Percentiles rank a stretch among this genome's conserved stretches.
These are phyloP conservation scores for Prunella strophiata DNA, from an alignment of 2,797 vertebrate genomes.

Conservation along the genomic window DNA sequence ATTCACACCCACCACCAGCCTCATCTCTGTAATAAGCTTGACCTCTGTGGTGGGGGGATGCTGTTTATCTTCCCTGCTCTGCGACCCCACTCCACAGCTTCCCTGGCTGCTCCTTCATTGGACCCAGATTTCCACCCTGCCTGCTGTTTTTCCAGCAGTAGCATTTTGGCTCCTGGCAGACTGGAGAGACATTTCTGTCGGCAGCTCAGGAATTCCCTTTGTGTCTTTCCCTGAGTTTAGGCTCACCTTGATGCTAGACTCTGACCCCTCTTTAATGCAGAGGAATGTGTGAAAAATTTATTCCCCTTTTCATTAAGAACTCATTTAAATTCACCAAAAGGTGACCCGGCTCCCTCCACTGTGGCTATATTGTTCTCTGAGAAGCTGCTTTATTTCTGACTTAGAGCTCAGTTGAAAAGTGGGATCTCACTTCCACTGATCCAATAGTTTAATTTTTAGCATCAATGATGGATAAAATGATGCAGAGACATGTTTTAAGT, in stretches of 20 bases:
- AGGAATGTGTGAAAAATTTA: conserved; percentile 74
- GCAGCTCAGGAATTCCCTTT: conserved; percentile 68
- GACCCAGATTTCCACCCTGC: conserved; percentile 55
- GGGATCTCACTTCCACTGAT: not conserved
- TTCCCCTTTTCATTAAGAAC: conserved; percentile 69
- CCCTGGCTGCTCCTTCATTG: conserved; percentile 47
- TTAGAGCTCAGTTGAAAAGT: conserved; percentile 19
- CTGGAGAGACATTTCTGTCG: conserved; percentile 50
- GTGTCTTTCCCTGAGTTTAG: conserved; percentile 54
- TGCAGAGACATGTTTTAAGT: not conserved
- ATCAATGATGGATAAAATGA: not conserved
- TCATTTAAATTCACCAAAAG: conserved; percentile 66
- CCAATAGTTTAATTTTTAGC: not conserved
- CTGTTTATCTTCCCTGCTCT: conserved; percentile 51
- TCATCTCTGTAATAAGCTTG: conserved; percentile 21
- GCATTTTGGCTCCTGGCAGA: conserved; percentile 64
- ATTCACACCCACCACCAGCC: not conserved
- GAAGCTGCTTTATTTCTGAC: conserved; percentile 27
- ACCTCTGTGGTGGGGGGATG: not conserved
- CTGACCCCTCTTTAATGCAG: conserved; percentile 68
- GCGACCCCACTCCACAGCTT: not conserved
- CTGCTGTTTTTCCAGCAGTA: conserved; percentile 68
- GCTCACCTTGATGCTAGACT: conserved; percentile 67
- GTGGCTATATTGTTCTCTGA: not conserved
- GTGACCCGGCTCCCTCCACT: not conserved